Evolutionary conservation across 2,113 vertebrate genomes (phyloP).

Genomic region (Gavialis gangeticus): DNA sequence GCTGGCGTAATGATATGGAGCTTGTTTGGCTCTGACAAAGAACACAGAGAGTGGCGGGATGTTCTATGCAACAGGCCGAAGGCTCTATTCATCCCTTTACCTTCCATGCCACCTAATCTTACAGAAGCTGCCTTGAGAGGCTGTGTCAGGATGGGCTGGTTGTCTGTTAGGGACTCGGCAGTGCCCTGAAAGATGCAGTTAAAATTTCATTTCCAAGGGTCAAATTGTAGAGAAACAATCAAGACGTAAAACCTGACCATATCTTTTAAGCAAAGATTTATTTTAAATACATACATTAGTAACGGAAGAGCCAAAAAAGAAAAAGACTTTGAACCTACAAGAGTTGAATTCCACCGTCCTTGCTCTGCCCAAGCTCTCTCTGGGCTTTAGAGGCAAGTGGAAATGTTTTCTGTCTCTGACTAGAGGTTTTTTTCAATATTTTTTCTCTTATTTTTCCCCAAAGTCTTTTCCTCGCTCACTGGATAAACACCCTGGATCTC

Average conservation of each 20-base stretch:
- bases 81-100: constrained; percentile 63
- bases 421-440: background rate
- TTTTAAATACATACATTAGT: constrained; percentile 21
- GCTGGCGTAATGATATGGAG: constrained; percentile 74
- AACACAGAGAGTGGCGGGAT: constrained; percentile 72
- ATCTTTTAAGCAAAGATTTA: constrained; percentile 51
- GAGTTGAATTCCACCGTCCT: constrained; percentile 22
- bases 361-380: background rate
- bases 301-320: constrained; percentile 36
- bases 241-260: constrained; percentile 38
- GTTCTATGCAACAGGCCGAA: constrained; percentile 60
- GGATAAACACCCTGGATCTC: constrained; percentile 60
- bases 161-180: background rate
- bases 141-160: background rate
- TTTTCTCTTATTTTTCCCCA: constrained; percentile 9
- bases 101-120: background rate
- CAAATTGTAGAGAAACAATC: background rate
- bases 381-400: background rate
- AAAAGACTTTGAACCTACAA: constrained; percentile 56
- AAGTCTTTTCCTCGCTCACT: constrained; percentile 24
- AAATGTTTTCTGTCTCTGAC: background rate
- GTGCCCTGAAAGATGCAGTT: background rate
- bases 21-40: constrained; percentile 79
- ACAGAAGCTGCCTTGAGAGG: background rate
- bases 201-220: background rate